Base-by-base conservation (phyloP, 2,797 vertebrate genomes). In the Manis javanica region DNA sequence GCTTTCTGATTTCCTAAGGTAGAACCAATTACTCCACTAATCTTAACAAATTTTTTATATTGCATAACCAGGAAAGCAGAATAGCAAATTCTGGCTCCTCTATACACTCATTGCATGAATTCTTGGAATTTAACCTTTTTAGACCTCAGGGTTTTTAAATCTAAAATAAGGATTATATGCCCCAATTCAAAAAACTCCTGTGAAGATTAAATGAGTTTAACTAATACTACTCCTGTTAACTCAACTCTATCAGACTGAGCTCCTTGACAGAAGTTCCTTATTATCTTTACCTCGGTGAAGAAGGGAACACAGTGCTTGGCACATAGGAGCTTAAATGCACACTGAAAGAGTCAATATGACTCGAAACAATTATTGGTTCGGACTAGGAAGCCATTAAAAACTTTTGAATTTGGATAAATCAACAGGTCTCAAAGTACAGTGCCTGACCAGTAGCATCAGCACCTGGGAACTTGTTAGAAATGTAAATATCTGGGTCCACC, bases 81-180 rank as follows among this genome's bases (percentile, higher is more conserved):
- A 85, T 0, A 94, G 34, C 55, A 89, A 95, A 95, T 78, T 83
- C 68, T 78, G 34, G 83, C 26, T 88, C 29, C 57, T 94, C 74
- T 26, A 77, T n/a, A 88, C 11, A 92, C 2, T 69, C 64, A 83
- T 12, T 82, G 7, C 37, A 29, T 83, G 49, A 95, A 96, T 79
- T 64, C 63, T 85, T 63, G 88, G 39, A 93, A 92, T 61, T 93
- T 82, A 92, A 92, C 49, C 24, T 84, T 85, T 90, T 39, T 64
- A 89, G 21, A 87, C 8, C 23, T 92, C n/a, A n/a, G 37, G 10
- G 78, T 74, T 87, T 59, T 82, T 4, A 46, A 46, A 95, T 31
- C 53, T 89, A 83, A 97, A 95, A 90, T 91, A 78, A 93, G 71
- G 64, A 71, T 86, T 95, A 34, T 46, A 90, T 63, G 6, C 21